Base-by-base conservation (phyloP, 2,113 vertebrate species). In the Conger conger region DNA sequence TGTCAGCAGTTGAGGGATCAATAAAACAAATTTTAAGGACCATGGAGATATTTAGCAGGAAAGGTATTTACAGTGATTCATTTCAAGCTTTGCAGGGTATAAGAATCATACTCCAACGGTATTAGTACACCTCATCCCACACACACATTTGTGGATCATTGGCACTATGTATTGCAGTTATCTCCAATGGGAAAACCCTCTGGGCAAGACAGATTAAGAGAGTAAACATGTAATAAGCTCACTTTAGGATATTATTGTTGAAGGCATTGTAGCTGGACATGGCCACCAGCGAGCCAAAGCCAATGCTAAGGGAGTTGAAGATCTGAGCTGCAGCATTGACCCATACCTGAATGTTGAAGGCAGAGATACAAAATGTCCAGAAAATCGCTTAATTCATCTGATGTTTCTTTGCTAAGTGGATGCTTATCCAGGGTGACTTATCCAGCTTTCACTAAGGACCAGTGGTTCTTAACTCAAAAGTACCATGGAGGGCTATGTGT, bases 221-320 rank as follows among this genome's bases (percentile, higher is more conserved):
- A 13, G 45, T 50, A 13, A 9, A 50, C 9, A 50, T 50, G 42
- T 1, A 30, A 2, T 76, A 18, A 13, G 38, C 27, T 91, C 92
- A 96, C 95, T 94, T 95, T 4, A 96, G 86, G 53, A 96, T 53
- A 3, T 92, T 95, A 92, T 96, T 95, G 92, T 95, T 93, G 89
- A 94, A 95, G 85, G 89, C 88, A 87, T 94, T 96, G 89, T 96
- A 96, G 88, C 95, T 96, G 54, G 95, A 90, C 95, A 96, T 95
- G 53, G 94, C 92, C 87, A 96, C 53, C 63, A 95, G 87, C 1
- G 91, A 94, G 8, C 95, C 95, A 17, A 95, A 96, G 4, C 94
- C 94, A 27, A 96, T 95, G 20, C 94, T 94, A 0, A 95, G 93
- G 89, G 95, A 96, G 91, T 96, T 96, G 76, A 96, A 96, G 87